phyloP scores from a whole-genome alignment of 1,140 invertebrate genomes.

The Ditylenchus dipsaci region DNA sequence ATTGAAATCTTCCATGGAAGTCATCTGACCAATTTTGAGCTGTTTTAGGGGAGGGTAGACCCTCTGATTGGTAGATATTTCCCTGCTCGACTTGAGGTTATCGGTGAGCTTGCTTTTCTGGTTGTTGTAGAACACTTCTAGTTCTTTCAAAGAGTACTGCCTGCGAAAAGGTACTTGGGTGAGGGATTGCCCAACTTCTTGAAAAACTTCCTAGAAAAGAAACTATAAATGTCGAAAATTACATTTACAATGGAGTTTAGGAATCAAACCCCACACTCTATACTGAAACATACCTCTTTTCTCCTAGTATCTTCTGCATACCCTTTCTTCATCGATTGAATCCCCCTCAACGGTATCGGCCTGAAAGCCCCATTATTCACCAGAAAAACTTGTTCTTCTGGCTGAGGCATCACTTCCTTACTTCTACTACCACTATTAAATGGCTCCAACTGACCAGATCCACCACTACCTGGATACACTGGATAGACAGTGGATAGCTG shows the following conservation, averaged over 20 bases:
- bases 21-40: not conserved
- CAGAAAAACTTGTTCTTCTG: not conserved
- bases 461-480: not conserved
- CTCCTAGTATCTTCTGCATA: not conserved
- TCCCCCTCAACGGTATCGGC: not conserved
- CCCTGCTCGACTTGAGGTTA: not conserved
- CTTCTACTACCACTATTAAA: too few relatives aligned
- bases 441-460: too few relatives aligned
- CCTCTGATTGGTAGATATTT: not conserved
- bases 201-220: too few relatives aligned
- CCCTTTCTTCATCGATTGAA: not conserved
- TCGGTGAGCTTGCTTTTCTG: slow-evolving; percentile 4
- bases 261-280: not conserved
- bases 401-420: too few relatives aligned
- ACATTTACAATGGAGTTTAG: too few relatives aligned
- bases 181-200: too few relatives aligned
- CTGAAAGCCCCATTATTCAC: not conserved
- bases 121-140: slow-evolving; percentile 10
- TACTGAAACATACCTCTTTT: not conserved
- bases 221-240: too few relatives aligned
- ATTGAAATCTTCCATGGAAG: not conserved
- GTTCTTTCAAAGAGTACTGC: slow-evolving; percentile 16
- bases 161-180: not conserved
- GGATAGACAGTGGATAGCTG: not conserved
- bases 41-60: not conserved